Evolutionary conservation across 2,797 vertebrate genomes (phyloP).

Genomic region (Antennarius maculatus): DNA sequence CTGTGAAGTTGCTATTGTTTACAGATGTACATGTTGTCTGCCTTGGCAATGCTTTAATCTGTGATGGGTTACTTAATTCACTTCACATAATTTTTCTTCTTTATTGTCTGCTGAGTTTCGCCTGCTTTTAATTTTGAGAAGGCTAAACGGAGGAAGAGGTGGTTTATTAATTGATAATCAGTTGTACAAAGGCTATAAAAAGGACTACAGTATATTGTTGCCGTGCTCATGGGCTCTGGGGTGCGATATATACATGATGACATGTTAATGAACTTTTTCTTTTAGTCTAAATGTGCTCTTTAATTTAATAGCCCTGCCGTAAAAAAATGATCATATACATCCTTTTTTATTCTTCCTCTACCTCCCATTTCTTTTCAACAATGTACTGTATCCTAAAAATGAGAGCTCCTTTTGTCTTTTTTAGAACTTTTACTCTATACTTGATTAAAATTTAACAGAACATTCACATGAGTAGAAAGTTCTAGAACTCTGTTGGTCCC

Average conservation of each 20-base stretch:
- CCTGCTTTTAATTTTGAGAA: too few species aligned
- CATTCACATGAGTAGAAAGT: not conserved
- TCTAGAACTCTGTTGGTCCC: not conserved
- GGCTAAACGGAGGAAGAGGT: too few species aligned
- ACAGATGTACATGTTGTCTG: not conserved
- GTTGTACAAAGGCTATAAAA: not conserved
- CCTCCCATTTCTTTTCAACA: not conserved
- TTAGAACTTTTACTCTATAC: not conserved
- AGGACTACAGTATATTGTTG: not conserved
- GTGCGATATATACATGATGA: too few species aligned
- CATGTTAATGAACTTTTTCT: too few species aligned
- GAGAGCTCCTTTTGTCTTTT: not conserved
- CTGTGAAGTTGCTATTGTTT: not conserved
- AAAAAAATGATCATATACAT: not conserved
- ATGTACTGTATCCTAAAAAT: not conserved
- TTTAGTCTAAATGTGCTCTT: not conserved
- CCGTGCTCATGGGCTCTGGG: not conserved
- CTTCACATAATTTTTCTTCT: too few species aligned
- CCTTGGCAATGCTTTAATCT: not conserved
- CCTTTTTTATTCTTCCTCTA: not conserved
- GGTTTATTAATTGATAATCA: too few species aligned
- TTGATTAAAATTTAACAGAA: not conserved
- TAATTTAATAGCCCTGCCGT: not conserved
- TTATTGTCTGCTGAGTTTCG: not conserved
- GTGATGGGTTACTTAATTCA: not conserved